A percentile compares a stretch with the other conserved stretches of the same genome.
Evolutionary conservation across 1,140 invertebrate species (phyloP).

Genomic region (Habropoda laboriosa): DNA sequence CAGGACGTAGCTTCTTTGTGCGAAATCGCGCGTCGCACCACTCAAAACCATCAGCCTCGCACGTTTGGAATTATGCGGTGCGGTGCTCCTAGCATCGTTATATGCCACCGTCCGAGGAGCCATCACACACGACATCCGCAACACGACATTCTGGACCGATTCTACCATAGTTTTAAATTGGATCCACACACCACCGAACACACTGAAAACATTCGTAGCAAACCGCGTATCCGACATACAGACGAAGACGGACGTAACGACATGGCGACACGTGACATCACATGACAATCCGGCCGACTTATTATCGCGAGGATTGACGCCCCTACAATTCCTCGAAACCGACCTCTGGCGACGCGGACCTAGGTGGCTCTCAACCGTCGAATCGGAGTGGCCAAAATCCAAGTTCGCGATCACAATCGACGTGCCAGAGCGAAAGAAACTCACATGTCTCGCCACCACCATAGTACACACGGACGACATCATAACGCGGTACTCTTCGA

Average conservation of each 20-base stretch:
- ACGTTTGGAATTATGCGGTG: constrained; percentile 16
- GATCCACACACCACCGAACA: not conserved
- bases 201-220: not conserved
- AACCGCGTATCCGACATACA: not conserved
- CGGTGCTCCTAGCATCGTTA: not conserved
- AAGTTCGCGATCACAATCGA: not conserved
- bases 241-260: not conserved
- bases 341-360: not conserved
- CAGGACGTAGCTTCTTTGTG: not conserved
- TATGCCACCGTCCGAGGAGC: no score
- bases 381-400: no score
- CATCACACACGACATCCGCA: no score
- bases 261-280: not conserved
- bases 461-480: no score
- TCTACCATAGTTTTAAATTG: constrained; percentile 5
- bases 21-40: constrained; percentile 21
- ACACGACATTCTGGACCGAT: not conserved
- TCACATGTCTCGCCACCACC: no score
- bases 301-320: not conserved
- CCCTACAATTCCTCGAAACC: not conserved
- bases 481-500: no score
- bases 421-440: not conserved
- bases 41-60: constrained; percentile 23
- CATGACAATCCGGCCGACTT: not conserved
- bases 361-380: not conserved